A percentile compares a stretch with the other conserved stretches of the same genome.
phyloP scores from a whole-genome alignment of 2,888 invertebrate species.

The Luperina testacea region DNA sequence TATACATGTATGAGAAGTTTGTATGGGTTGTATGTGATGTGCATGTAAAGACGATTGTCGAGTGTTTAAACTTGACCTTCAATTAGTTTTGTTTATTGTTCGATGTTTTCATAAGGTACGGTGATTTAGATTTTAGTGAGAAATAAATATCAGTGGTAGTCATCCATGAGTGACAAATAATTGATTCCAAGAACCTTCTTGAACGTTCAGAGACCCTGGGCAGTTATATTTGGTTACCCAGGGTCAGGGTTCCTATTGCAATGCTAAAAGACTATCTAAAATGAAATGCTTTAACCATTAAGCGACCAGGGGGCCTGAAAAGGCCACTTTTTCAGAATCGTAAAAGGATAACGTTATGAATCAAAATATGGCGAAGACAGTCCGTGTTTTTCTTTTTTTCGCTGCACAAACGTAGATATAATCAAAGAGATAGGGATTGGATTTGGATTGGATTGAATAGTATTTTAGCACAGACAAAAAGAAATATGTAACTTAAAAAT shows the following conservation, averaged over 20 bases:
- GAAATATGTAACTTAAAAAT: too few relatives aligned
- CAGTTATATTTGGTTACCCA: too few relatives aligned
- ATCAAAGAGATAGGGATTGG: too few relatives aligned
- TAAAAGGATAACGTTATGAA: too few relatives aligned
- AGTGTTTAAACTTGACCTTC: constrained; percentile 52
- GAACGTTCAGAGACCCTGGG: too few relatives aligned
- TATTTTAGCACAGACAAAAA: too few relatives aligned
- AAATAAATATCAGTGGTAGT: constrained; percentile 11
- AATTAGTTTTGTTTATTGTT: constrained; percentile 53
- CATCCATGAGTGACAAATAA: constrained; percentile 4
- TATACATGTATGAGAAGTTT: constrained; percentile 11
- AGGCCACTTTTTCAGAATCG: too few relatives aligned
- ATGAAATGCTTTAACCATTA: not conserved
- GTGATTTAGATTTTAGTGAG: constrained; percentile 9
- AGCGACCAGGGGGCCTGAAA: not conserved
- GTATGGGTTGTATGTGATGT: constrained; percentile 22
- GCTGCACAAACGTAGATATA: too few relatives aligned
- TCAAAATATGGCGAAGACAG: too few relatives aligned
- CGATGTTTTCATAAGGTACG: constrained; percentile 21
- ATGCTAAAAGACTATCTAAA: not conserved
- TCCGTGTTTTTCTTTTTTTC: too few relatives aligned
- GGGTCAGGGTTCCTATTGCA: too few relatives aligned
- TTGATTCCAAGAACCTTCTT: not conserved
- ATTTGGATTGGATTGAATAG: too few relatives aligned
- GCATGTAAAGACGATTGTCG: constrained; percentile 27